Conservation (phyloP, 2,888 invertebrate species). For the Shargacucullia verbasci region DNA sequence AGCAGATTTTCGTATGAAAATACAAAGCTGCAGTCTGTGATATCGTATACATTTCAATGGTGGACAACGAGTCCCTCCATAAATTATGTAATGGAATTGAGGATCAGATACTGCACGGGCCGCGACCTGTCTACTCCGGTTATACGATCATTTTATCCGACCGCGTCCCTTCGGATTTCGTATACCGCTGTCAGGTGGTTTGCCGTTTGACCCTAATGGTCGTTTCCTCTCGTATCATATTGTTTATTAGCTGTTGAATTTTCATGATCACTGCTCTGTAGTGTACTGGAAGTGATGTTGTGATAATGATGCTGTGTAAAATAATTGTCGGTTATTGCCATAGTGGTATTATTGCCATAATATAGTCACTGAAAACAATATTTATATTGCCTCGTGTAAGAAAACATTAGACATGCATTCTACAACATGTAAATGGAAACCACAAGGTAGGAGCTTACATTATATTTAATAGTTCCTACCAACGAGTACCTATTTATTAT, state of each 20-base stretch:
- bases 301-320: conserved; percentile 1
- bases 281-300: neutral
- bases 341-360: neutral
- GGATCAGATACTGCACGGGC: conserved; percentile 66
- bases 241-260: conserved; percentile 50
- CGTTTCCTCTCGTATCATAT: conserved; percentile 53
- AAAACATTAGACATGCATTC: conserved; percentile 1
- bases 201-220: conserved; percentile 62
- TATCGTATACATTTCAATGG: conserved; percentile 44
- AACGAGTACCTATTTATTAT: conserved; percentile 40
- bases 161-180: conserved; percentile 53
- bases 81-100: conserved; percentile 71
- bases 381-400: neutral
- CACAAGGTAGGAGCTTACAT: conserved; percentile 11
- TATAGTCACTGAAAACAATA: neutral
- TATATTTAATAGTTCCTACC: conserved; percentile 25
- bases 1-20: conserved; percentile 55
- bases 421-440: conserved; percentile 5
- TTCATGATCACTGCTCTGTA: conserved; percentile 7
- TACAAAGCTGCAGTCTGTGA: conserved; percentile 13
- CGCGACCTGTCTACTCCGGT: conserved; percentile 62
- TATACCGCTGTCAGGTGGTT: conserved; percentile 62
- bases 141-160: conserved; percentile 63
- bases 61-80: conserved; percentile 60
- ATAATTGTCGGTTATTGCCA: neutral